Conservation (phyloP, 2,797 vertebrate species). For the Denticeps clupeoides region DNA sequence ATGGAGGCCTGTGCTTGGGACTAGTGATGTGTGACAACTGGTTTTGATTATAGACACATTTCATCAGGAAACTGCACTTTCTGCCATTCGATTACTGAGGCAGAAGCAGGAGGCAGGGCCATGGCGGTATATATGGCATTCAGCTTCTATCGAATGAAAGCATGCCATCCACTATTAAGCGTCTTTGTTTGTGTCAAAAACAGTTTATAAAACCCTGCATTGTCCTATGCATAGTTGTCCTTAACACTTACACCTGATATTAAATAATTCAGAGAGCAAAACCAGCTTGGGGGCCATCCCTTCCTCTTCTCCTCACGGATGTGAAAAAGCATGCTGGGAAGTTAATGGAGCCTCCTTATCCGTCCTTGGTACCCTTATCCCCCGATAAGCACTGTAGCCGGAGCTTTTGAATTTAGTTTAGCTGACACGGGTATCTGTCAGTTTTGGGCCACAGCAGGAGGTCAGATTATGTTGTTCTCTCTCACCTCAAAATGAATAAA, state of each 20-base stretch:
- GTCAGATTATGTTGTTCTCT: constrained; percentile 54
- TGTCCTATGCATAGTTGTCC: constrained; percentile 25
- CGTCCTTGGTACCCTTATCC: constrained; percentile 30
- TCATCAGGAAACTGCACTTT: too few species aligned
- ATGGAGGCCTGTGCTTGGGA: too few species aligned
- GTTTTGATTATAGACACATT: too few species aligned
- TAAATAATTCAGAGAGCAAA: constrained; percentile 40
- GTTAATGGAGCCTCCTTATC: constrained; percentile 47
- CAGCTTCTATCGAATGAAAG: not conserved
- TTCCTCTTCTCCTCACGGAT: constrained; percentile 20
- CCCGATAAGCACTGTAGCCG: constrained; percentile 33
- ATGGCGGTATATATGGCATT: not conserved
- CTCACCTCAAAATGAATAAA: not conserved
- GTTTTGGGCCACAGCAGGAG: constrained; percentile 53
- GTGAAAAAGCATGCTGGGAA: constrained; percentile 43
- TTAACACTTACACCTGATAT: constrained; percentile 38
- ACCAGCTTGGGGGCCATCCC: constrained; percentile 28
- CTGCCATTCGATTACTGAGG: not conserved
- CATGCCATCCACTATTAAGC: constrained; percentile 15
- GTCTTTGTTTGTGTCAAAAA: constrained; percentile 22
- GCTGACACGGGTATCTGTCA: constrained; percentile 43
- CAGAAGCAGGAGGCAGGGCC: not conserved
- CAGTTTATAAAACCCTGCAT: constrained; percentile 28
- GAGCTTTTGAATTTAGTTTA: constrained; percentile 36
- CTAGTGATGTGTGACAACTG: too few species aligned